Percentiles rank a stretch among this genome's conserved stretches.
Evolutionary conservation across 2,113 vertebrate genomes (phyloP).

Genomic region (Elanus axillaris): DNA sequence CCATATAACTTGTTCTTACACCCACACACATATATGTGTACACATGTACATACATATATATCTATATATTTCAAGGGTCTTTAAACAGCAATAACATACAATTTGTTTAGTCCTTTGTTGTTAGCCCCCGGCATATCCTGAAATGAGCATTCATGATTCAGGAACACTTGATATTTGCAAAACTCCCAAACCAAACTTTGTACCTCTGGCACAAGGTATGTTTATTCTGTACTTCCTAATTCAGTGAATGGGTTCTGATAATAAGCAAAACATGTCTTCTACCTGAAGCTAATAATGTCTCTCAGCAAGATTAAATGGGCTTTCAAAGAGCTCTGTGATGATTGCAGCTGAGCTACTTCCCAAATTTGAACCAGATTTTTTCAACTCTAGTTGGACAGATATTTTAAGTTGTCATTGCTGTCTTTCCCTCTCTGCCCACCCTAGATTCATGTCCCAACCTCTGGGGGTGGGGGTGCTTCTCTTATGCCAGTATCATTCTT

Average conservation of each 20-base stretch:
- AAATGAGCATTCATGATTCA: not conserved
- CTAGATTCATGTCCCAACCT: not conserved
- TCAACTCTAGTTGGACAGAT: not conserved
- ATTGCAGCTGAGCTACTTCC: not conserved
- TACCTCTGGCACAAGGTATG: not conserved
- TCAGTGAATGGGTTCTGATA: not conserved
- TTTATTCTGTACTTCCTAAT: not conserved
- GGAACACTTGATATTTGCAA: not conserved
- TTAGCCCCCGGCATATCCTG: not conserved
- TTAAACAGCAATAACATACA: not conserved
- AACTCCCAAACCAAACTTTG: not conserved
- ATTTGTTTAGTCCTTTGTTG: not conserved
- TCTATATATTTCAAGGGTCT: not conserved
- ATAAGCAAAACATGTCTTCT: not conserved
- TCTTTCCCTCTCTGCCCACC: not conserved
- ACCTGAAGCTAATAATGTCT: not conserved
- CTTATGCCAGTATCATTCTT: not conserved
- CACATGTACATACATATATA: not conserved
- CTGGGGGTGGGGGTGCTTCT: not conserved
- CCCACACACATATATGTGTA: too few species aligned
- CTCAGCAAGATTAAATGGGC: not conserved
- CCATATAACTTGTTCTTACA: not conserved
- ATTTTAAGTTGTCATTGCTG: not conserved
- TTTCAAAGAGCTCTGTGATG: not conserved
- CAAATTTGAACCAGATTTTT: not conserved